These are phyloP conservation scores for Mylabris sibirica DNA, from an alignment of 2,888 invertebrate species.

Conservation along the genomic window DNA sequence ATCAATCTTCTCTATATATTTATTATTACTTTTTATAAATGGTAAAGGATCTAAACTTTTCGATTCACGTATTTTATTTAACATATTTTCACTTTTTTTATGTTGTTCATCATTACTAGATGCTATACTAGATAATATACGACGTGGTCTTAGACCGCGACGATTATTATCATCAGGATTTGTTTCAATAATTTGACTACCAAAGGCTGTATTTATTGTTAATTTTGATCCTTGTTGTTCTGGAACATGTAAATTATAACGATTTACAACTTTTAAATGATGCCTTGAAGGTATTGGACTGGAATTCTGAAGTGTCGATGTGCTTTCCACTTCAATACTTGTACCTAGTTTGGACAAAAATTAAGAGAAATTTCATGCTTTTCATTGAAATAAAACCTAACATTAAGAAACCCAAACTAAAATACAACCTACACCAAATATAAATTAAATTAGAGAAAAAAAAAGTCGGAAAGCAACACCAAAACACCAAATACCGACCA, in stretches of 20 bases:
- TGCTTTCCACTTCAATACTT: constrained; percentile 66
- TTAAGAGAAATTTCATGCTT: background rate
- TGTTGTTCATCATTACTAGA: constrained; percentile 68
- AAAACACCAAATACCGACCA: constrained; percentile 29
- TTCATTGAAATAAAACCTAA: no score
- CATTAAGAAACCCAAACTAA: no score
- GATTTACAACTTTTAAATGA: constrained; percentile 58
- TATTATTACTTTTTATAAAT: constrained; percentile 41
- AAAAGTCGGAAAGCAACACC: constrained; percentile 33
- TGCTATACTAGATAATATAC: constrained; percentile 72
- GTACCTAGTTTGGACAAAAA: constrained; percentile 49
- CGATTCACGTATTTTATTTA: constrained; percentile 66
- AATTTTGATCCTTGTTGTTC: constrained; percentile 63
- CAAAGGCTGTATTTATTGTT: constrained; percentile 62
- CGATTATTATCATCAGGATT: constrained; percentile 42
- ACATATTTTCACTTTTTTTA: constrained; percentile 53
- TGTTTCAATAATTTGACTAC: constrained; percentile 55
- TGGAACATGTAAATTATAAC: constrained; percentile 63
- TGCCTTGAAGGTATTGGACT: constrained; percentile 61
- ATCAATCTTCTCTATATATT: constrained; percentile 41
- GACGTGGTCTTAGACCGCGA: constrained; percentile 56
- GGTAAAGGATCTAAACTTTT: constrained; percentile 74
- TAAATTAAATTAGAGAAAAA: constrained; percentile 27
- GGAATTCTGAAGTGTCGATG: constrained; percentile 65
- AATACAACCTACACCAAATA: constrained; percentile 39